Base-by-base conservation (phyloP, 37 sponge, comb jelly and placozoan species). In the Axinella damicornis region DNA sequence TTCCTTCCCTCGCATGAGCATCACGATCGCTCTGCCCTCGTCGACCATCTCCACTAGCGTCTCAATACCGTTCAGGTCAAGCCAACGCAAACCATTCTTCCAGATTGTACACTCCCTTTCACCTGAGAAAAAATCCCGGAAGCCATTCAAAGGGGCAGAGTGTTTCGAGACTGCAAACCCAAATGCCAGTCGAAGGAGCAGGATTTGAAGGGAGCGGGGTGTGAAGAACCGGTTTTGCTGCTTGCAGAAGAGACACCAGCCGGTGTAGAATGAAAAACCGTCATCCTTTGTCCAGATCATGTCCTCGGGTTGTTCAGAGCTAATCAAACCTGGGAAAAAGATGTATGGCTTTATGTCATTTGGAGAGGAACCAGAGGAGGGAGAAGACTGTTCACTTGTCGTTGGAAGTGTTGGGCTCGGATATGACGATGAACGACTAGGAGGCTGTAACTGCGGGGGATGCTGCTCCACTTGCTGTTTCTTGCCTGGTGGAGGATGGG, bases 1-100 rank as follows among this genome's bases (percentile, higher is more conserved):
- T 35, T 60, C 34, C 53, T 79, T 71, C 19, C 58, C 63, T 63
- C 87, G 36, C 74, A 87, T 79, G 14, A 79, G 62, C 19, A 87
- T 35, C 0, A 87, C 35, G 0, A 87, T 21, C 20, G 81, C 73
- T 54, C 25, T 69, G 58, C 72, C 28, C 57, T 87, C 80, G 41
- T 87, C 87, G 9, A 77, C 53, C 33, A 87, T 32, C 34, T 87
- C 87, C 24, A 87, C 74, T 5, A 77, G 28, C 4, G 63, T 80
- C 64, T 87, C 87, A 28, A 78, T 80, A n/a, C 87, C 87, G 62
- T 79, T 41, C 25, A 72, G 59, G 52, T 63, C 41, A 17, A 87
- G 62, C 87, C 80, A 87, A 1, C 64, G 74, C 17, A 87, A 56
- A 20, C 87, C 87, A 59, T 71, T 79, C 66, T 79, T 87, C 87